Conservation (phyloP, 2,113 vertebrate species). For the Panthera uncia region DNA sequence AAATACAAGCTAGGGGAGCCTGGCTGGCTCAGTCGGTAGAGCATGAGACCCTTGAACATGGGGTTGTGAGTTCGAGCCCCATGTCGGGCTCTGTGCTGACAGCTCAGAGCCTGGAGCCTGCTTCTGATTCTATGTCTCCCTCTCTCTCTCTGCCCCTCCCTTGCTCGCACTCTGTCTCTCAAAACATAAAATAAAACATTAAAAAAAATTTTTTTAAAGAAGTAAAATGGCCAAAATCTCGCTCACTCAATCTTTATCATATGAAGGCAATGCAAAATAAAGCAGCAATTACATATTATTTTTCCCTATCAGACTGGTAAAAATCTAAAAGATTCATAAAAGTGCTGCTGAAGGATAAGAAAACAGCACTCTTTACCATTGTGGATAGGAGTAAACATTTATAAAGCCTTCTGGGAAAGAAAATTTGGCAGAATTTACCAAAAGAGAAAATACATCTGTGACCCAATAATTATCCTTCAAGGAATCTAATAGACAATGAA, state of each 20-base stretch:
- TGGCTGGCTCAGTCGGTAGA: too few relatives aligned
- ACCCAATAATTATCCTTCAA: not conserved
- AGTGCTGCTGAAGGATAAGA: not conserved
- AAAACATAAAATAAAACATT: too few relatives aligned
- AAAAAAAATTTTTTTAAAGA: too few relatives aligned
- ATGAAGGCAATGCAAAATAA: not conserved
- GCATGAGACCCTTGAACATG: too few relatives aligned
- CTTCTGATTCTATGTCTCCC: too few relatives aligned
- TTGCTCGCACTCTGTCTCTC: too few relatives aligned
- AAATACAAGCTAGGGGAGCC: not conserved
- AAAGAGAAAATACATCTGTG: not conserved
- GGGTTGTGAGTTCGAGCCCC: too few relatives aligned
- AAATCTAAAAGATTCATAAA: slow-evolving; percentile 2
- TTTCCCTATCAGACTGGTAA: not conserved
- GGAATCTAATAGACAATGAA: not conserved
- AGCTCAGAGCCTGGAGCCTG: too few relatives aligned
- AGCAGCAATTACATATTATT: not conserved
- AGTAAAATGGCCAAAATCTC: not conserved
- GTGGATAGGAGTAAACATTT: not conserved
- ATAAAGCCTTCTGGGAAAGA: not conserved
- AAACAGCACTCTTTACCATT: not conserved
- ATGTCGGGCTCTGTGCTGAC: too few relatives aligned
- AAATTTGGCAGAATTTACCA: not conserved
- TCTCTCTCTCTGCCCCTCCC: too few relatives aligned
- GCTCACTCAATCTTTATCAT: not conserved